These are phyloP conservation scores for Episyrphus balteatus DNA, from an alignment of 1,140 invertebrate species.

Conservation along the genomic window DNA sequence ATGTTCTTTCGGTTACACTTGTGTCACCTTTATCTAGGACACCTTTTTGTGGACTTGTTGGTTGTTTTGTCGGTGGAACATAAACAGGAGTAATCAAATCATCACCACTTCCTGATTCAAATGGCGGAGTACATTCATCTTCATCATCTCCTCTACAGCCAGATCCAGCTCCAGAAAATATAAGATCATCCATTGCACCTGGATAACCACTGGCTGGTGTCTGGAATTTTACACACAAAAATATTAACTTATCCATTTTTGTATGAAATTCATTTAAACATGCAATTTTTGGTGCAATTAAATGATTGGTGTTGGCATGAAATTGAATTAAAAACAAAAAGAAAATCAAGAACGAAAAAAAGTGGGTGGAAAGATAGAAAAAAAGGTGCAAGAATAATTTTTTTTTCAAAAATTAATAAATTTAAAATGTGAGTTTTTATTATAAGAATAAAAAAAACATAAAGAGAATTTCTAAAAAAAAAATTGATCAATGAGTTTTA, in stretches of 20 bases:
- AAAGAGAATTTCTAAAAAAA: no score
- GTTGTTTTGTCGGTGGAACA: constrained; percentile 66
- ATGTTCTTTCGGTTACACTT: constrained; percentile 43
- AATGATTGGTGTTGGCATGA: background rate
- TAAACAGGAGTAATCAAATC: constrained; percentile 87
- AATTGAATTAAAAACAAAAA: background rate
- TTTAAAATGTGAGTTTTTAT: no score
- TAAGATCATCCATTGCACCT: constrained; percentile 69
- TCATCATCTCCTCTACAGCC: constrained; percentile 79
- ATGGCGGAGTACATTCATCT: constrained; percentile 72
- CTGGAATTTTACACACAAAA: constrained; percentile 37
- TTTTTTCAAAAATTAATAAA: background rate
- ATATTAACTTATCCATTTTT: background rate
- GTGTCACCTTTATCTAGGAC: constrained; percentile 16
- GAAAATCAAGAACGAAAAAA: constrained; percentile 1
- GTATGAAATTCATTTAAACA: background rate
- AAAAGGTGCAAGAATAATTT: background rate
- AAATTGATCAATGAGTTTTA: no score
- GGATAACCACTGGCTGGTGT: constrained; percentile 72
- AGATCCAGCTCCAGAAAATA: constrained; percentile 80
- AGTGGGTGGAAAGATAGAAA: background rate
- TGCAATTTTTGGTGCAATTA: background rate
- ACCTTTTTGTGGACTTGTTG: constrained; percentile 45
- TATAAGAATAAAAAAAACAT: no score
- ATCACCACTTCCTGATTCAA: constrained; percentile 70